Percentiles rank a stretch among this genome's conserved stretches.
phyloP scores from a whole-genome alignment of 2,113 vertebrate genomes.

The Zapus hudsonius region DNA sequence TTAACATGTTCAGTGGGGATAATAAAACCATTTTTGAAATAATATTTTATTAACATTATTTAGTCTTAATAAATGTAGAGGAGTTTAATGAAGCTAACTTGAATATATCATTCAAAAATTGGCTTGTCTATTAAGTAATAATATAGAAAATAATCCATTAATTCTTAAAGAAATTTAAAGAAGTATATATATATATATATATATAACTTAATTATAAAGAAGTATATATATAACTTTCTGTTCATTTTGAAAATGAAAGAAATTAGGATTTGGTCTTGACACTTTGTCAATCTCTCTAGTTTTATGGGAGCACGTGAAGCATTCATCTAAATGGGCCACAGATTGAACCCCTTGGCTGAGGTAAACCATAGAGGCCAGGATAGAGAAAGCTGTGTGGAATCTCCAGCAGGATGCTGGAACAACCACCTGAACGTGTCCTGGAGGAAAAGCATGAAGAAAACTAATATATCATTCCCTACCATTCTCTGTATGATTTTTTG shows the following conservation, averaged over 20 bases:
- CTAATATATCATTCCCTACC: neutral
- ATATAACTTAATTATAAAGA: slow-evolving; percentile 26
- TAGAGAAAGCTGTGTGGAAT: neutral
- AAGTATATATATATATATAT: slow-evolving; percentile 4
- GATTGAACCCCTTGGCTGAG: neutral
- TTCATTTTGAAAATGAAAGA: neutral
- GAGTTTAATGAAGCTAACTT: neutral
- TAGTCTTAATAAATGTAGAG: neutral
- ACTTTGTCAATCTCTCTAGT: neutral
- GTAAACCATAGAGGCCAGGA: neutral
- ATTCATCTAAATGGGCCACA: neutral
- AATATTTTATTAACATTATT: slow-evolving; percentile 22
- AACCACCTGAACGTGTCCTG: neutral
- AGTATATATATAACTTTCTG: slow-evolving; percentile 2
- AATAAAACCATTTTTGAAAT: neutral
- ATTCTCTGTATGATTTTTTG: neutral
- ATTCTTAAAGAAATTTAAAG: neutral
- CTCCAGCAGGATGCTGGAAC: neutral
- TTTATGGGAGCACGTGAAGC: neutral
- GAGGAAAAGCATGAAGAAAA: neutral
- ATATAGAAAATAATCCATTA: neutral
- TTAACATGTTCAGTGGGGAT: slow-evolving; percentile 15
- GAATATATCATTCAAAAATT: neutral
- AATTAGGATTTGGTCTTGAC: neutral
- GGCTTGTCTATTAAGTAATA: neutral